Evolutionary conservation across 1,140 invertebrate species (phyloP).

Genomic region (Drosophila nannoptera): DNA sequence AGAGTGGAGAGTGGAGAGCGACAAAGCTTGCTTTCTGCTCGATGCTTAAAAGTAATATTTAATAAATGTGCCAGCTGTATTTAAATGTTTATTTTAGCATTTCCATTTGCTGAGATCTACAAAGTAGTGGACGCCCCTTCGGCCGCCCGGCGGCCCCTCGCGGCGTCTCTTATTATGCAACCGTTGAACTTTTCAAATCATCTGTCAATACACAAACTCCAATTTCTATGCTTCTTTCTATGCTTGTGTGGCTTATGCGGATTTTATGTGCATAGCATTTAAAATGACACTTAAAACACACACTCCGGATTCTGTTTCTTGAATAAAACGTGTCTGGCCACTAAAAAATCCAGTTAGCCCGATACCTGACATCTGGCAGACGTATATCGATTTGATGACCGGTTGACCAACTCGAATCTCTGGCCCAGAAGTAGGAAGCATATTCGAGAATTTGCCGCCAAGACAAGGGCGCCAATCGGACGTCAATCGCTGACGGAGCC

Average conservation of each 20-base stretch:
- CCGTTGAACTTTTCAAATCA: constrained; percentile 18
- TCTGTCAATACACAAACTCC: constrained; percentile 4
- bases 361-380: constrained; percentile 17
- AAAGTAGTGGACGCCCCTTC: neutral
- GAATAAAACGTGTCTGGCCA: constrained; percentile 25
- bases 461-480: constrained; percentile 3
- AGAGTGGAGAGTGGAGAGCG: constrained; percentile 41
- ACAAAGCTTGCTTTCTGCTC: constrained; percentile 66
- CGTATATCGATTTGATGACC: constrained; percentile 16
- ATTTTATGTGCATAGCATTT: constrained; percentile 22
- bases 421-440: constrained; percentile 62
- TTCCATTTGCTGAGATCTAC: constrained; percentile 39
- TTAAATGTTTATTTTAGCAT: constrained; percentile 64
- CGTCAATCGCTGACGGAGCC: constrained; percentile 2
- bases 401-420: constrained; percentile 11
- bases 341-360: constrained; percentile 10
- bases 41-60: constrained; percentile 11
- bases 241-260: constrained; percentile 8
- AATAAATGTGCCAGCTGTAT: constrained; percentile 21
- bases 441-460: constrained; percentile 39
- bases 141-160: neutral
- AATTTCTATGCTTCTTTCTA: constrained; percentile 2
- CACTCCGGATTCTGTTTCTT: constrained; percentile 16
- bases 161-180: constrained; percentile 18
- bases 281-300: constrained; percentile 6